Conservation (phyloP, 2,888 invertebrate genomes). For the Hypena proboscidalis region DNA sequence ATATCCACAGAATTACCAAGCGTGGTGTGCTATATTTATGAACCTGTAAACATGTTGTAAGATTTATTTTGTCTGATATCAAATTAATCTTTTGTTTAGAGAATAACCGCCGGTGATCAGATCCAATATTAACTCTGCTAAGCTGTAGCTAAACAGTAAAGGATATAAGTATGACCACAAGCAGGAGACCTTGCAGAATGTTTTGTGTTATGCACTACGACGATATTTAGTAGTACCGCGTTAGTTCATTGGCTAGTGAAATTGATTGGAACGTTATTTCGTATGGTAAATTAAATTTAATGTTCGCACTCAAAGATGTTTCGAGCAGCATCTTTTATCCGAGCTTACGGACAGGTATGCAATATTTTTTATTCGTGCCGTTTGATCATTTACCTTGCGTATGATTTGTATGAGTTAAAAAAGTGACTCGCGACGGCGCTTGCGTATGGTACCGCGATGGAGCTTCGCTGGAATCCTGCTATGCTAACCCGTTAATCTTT, state of each 20-base stretch:
- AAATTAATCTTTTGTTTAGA: conserved; percentile 66
- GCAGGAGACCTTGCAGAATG: conserved; percentile 41
- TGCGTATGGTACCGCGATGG: conserved; percentile 23
- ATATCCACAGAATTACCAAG: conserved; percentile 34
- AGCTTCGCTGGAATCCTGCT: conserved; percentile 62
- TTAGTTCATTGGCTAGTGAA: conserved; percentile 15
- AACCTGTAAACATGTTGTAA: conserved; percentile 62
- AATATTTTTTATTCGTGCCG: conserved; percentile 25
- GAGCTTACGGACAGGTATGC: conserved; percentile 72
- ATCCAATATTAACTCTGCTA: conserved; percentile 65
- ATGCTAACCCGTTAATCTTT: conserved; percentile 74
- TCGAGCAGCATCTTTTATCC: conserved; percentile 76
- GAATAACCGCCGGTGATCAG: conserved; percentile 57
- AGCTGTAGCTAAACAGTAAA: conserved; percentile 59
- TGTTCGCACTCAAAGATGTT: conserved; percentile 64
- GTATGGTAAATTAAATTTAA: conserved; percentile 32
- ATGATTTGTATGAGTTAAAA: conserved; percentile 31
- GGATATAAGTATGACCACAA: conserved; percentile 62
- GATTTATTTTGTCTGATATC: conserved; percentile 63
- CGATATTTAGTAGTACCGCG: conserved; percentile 14
- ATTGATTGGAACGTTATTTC: conserved; percentile 19
- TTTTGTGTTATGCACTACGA: conserved; percentile 28
- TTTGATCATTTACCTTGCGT: conserved; percentile 24
- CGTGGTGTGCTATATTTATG: conserved; percentile 63
- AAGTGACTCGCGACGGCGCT: conserved; percentile 10